These are phyloP conservation scores for Lasioglossum malachurum DNA, from an alignment of 2,888 invertebrate species.

Conservation along the genomic window DNA sequence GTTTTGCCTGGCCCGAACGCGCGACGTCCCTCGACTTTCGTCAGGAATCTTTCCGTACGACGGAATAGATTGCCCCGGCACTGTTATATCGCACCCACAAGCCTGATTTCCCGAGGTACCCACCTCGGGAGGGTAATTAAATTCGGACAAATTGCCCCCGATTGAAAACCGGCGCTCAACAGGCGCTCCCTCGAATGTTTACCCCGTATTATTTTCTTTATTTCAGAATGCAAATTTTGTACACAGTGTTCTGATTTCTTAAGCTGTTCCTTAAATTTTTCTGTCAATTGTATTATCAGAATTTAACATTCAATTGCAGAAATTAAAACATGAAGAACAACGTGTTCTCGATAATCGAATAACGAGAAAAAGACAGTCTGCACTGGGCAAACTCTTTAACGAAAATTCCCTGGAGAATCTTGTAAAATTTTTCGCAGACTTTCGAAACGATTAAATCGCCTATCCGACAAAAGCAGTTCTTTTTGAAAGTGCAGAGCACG, in stretches of 20 bases:
- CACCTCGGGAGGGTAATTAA: not conserved
- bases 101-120: not conserved
- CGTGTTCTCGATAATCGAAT: not conserved
- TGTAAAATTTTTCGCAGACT: not conserved
- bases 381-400: too few species aligned
- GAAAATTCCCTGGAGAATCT: not conserved
- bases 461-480: not conserved
- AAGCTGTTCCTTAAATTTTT: too few species aligned
- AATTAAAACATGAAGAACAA: not conserved
- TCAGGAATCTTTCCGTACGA: not conserved
- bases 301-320: not conserved
- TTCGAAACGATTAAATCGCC: conserved; percentile 30
- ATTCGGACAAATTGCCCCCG: not conserved
- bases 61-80: conserved; percentile 12
- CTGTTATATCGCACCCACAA: not conserved
- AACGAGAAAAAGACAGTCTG: not conserved
- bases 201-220: not conserved
- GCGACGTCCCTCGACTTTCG: conserved; percentile 43
- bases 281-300: too few species aligned
- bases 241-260: too few species aligned
- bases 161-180: not conserved
- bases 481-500: conserved; percentile 16
- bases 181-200: not conserved
- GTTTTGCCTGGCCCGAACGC: conserved; percentile 41
- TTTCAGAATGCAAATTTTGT: too few species aligned